Conservation (phyloP, 2,888 invertebrate species). For the Drosophila lacicola region DNA sequence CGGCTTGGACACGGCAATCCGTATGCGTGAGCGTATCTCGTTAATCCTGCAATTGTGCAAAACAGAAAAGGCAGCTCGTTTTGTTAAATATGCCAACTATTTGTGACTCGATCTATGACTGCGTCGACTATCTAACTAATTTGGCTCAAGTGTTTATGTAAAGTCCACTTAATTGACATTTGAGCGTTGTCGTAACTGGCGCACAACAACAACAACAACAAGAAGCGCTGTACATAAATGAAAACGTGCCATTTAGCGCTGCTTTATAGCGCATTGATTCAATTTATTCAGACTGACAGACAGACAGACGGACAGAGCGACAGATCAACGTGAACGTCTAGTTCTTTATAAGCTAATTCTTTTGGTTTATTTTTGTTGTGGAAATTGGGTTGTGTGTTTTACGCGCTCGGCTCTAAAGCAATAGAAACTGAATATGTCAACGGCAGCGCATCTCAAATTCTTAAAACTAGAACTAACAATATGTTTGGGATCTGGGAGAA, state of each 20-base stretch:
- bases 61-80: slow-evolving; percentile 18
- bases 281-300: slow-evolving; percentile 57
- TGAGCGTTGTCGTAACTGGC: slow-evolving; percentile 60
- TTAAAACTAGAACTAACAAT: neutral
- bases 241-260: slow-evolving; percentile 59
- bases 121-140: slow-evolving; percentile 43
- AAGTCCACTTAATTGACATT: slow-evolving; percentile 80
- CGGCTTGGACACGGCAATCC: slow-evolving; percentile 71
- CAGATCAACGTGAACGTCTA: slow-evolving; percentile 47
- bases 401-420: slow-evolving; percentile 26
- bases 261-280: slow-evolving; percentile 71
- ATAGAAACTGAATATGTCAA: slow-evolving; percentile 38
- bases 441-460: neutral
- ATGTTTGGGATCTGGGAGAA: too few species aligned
- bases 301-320: neutral
- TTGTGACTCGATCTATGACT: slow-evolving; percentile 1
- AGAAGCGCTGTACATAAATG: slow-evolving; percentile 26
- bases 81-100: slow-evolving; percentile 20
- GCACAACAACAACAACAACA: slow-evolving; percentile 33
- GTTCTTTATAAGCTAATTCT: slow-evolving; percentile 60
- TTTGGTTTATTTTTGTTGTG: slow-evolving; percentile 47
- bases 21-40: slow-evolving; percentile 79
- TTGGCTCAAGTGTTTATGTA: slow-evolving; percentile 77
- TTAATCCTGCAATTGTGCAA: slow-evolving; percentile 71
- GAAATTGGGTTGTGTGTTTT: slow-evolving; percentile 60